These are phyloP conservation scores for Brachypodius melanocephalos DNA, from an alignment of 2,113 vertebrate genomes.

Conservation along the genomic window DNA sequence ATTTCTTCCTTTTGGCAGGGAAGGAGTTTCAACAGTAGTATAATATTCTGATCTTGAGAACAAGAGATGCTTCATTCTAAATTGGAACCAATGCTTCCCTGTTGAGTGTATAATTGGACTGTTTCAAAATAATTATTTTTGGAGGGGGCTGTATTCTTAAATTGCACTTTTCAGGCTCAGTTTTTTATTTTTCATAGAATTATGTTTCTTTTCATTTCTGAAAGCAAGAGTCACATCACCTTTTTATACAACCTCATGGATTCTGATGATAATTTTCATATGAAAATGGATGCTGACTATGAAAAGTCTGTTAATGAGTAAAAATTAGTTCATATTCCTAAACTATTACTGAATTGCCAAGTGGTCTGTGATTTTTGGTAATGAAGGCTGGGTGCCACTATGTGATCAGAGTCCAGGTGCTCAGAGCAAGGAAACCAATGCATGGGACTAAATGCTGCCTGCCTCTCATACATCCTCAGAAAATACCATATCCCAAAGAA, in stretches of 20 bases:
- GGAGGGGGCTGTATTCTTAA: neutral
- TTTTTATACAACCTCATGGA: neutral
- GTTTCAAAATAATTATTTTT: neutral
- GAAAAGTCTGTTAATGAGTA: neutral
- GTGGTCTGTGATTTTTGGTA: neutral
- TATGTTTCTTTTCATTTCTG: neutral
- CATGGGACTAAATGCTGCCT: neutral
- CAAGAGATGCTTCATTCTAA: neutral
- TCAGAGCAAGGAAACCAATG: neutral
- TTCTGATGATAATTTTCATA: neutral
- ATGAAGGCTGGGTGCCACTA: fast-evolving
- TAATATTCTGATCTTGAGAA: neutral
- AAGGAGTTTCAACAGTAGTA: neutral
- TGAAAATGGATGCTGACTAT: neutral
- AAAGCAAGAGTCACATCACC: neutral
- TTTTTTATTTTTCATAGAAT: neutral
- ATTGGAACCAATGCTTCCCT: neutral
- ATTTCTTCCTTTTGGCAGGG: conserved; percentile 31
- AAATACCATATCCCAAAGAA: neutral
- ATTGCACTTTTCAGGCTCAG: neutral
- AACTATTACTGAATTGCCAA: neutral
- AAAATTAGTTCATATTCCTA: neutral
- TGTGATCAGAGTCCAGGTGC: neutral
- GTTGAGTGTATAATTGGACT: neutral
- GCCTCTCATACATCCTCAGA: neutral